Evolutionary conservation across 2,888 invertebrate species (phyloP), one percentile per base, ranked within the genome.

Genomic region (Torymus auratus): DNA sequence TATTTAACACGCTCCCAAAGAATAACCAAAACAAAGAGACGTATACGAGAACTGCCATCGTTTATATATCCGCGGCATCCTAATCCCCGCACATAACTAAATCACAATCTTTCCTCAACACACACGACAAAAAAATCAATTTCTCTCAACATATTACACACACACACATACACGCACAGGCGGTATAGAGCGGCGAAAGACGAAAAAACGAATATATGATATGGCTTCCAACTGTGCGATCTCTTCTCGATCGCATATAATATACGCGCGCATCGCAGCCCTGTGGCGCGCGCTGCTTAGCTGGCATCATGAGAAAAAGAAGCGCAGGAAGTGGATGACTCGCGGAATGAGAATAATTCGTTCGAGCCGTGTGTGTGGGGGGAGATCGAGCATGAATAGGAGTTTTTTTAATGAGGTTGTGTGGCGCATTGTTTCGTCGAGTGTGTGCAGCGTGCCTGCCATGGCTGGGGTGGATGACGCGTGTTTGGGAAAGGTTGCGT

Each of bases 261-360:
- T 7, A 52, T 12, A 20, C 50, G 53, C 53, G 62, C 23, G 23
- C n/a, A n/a, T n/a, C n/a, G 23, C 20, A 20, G 20, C 1, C 20
- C 20, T 20, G 20, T 20, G 20, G 58, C n/a, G 41, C 56, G 13
- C 23, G 20, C n/a, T n/a, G n/a, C n/a, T n/a, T n/a, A n/a, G 41
- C 41, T 41, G 41, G 13, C n/a, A 60, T 55, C n/a, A 60, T 55
- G 64, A 72, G 64, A 70, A 78, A 77, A 81, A 74, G 78, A 81
- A 74, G 79, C 76, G 60, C 79, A 80, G 79, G 82, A 80, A 80
- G 76, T 61, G 82, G 77, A 79, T 82, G 82, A 82, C 82, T 79
- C 69, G 82, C 52, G 70, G 79, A 79, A 82, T 82, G 76, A 80
- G 64, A 82, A 82, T 79, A 82, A 82, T 82, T 79, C 82, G 79